These are phyloP conservation scores for Ia io DNA, from an alignment of 2,113 vertebrate genomes.

Conservation along the genomic window DNA sequence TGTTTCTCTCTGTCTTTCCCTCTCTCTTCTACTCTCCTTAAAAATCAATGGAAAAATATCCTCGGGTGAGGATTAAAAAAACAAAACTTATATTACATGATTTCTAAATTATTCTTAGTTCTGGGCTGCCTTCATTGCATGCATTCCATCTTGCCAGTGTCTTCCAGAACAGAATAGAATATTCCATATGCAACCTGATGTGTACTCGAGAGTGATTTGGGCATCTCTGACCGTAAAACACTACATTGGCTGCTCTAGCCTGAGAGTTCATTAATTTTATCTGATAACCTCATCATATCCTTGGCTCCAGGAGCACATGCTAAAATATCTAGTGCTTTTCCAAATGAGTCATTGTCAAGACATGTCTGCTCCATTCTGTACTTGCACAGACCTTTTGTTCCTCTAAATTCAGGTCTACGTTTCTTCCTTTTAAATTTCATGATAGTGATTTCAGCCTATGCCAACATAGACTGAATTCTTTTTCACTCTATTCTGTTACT, in stretches of 20 bases:
- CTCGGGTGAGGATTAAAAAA: too few relatives aligned
- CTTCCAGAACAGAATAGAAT: not conserved
- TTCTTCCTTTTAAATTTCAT: constrained; percentile 35
- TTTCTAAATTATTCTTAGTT: too few relatives aligned
- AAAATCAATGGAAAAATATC: too few relatives aligned
- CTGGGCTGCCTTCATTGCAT: too few relatives aligned
- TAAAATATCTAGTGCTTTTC: constrained; percentile 1
- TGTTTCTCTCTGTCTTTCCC: too few relatives aligned
- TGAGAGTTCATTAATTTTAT: not conserved
- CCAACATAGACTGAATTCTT: not conserved
- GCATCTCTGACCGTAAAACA: not conserved
- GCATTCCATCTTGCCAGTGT: not conserved
- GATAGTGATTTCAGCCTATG: not conserved
- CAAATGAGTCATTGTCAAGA: not conserved
- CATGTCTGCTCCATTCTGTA: not conserved
- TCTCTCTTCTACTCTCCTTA: too few relatives aligned
- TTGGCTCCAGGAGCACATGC: not conserved
- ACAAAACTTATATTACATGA: too few relatives aligned
- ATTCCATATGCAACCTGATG: not conserved
- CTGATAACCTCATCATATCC: not conserved
- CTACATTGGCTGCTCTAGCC: not conserved
- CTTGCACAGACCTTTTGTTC: not conserved
- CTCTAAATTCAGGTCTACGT: not conserved
- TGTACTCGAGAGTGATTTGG: not conserved
- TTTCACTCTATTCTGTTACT: not conserved